These are phyloP conservation scores for Prosapia bicincta DNA, from an alignment of 2,888 invertebrate species.

Conservation along the genomic window DNA sequence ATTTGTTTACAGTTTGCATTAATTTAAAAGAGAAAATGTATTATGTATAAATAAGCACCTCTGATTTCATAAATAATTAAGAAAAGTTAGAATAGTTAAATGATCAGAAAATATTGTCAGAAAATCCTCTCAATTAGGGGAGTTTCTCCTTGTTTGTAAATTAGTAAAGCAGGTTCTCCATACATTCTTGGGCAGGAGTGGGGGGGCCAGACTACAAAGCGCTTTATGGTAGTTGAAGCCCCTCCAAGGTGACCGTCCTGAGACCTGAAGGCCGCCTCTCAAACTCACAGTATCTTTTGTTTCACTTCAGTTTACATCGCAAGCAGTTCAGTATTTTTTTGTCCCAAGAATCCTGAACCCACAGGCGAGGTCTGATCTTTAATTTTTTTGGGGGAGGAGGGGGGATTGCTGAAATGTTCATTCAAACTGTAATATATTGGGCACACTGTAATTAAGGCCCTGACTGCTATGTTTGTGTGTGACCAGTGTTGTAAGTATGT, in stretches of 20 bases:
- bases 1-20: no score
- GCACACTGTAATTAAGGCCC: background rate
- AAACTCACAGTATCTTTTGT: background rate
- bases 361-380: conserved; percentile 24
- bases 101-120: no score
- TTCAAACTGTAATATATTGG: background rate
- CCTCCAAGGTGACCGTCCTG: conserved; percentile 26
- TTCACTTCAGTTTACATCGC: background rate
- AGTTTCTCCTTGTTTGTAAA: background rate
- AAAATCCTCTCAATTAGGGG: background rate
- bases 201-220: conserved; percentile 25
- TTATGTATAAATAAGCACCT: no score
- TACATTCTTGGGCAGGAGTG: background rate
- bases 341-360: conserved; percentile 1
- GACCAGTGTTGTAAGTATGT: no score
- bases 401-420: conserved; percentile 16
- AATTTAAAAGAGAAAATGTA: no score
- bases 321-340: background rate
- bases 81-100: no score
- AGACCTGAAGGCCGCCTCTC: conserved; percentile 7
- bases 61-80: no score
- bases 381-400: no score
- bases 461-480: background rate
- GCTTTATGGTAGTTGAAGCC: conserved; percentile 28
- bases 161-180: background rate